These are phyloP conservation scores for Octodonta nipae DNA, from an alignment of 2,888 invertebrate genomes.

Conservation along the genomic window DNA sequence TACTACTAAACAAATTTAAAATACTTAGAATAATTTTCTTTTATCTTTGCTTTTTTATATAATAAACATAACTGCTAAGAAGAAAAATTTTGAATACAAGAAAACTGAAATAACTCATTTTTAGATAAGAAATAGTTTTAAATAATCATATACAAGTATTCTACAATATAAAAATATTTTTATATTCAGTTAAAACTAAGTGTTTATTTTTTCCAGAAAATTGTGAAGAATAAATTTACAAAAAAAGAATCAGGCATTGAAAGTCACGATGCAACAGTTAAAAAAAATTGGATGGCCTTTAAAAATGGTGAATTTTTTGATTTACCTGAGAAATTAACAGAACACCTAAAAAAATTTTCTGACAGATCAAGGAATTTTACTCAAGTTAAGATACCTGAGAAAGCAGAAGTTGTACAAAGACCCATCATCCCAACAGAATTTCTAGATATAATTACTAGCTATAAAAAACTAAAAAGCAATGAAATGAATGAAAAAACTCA, in stretches of 20 bases:
- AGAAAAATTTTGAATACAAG: too few relatives aligned
- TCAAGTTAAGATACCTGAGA: conserved; percentile 14
- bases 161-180: too few relatives aligned
- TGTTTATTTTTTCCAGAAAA: conserved; percentile 37
- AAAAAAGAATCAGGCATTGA: conserved; percentile 44
- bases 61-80: too few relatives aligned
- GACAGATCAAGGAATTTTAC: conserved; percentile 35
- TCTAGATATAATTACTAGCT: conserved; percentile 36
- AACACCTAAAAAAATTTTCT: conserved; percentile 55
- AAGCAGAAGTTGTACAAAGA: conserved; percentile 23
- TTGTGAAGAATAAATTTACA: conserved; percentile 53
- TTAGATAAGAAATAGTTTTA: too few relatives aligned
- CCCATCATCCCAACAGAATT: conserved; percentile 22
- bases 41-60: too few relatives aligned
- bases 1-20: too few relatives aligned
- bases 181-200: too few relatives aligned
- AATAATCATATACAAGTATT: too few relatives aligned
- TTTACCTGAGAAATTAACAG: conserved; percentile 33
- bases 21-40: too few relatives aligned
- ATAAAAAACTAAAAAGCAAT: conserved; percentile 33
- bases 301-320: conserved; percentile 41
- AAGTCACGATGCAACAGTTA: conserved; percentile 51
- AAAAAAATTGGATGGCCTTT: conserved; percentile 57
- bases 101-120: too few relatives aligned
- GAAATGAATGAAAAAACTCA: conserved; percentile 3